Evolutionary conservation across 2,888 invertebrate species (phyloP).

Genomic region (Mythimna albipuncta): DNA sequence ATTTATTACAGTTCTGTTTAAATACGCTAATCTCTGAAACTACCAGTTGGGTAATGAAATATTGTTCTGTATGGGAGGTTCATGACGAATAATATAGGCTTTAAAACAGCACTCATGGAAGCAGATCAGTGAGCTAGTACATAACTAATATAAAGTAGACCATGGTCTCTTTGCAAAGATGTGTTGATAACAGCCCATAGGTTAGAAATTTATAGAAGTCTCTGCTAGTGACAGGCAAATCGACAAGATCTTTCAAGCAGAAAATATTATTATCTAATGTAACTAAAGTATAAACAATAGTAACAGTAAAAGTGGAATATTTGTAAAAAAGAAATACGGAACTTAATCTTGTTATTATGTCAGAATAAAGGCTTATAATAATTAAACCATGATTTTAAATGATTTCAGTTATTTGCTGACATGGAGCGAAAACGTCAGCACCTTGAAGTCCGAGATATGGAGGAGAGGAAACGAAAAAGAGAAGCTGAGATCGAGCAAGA

Average conservation of each 20-base stretch:
- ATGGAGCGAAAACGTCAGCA: slow-evolving; percentile 98
- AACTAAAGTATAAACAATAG: neutral
- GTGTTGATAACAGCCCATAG: too few species aligned
- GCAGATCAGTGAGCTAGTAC: too few species aligned
- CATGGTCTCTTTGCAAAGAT: neutral
- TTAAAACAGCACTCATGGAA: too few species aligned
- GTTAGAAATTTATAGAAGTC: neutral
- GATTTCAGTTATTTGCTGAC: slow-evolving; percentile 94
- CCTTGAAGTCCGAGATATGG: slow-evolving; percentile 96
- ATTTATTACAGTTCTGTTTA: too few species aligned
- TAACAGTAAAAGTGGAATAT: neutral
- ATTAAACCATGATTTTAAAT: neutral
- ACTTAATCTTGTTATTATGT: neutral
- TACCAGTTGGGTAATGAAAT: too few species aligned
- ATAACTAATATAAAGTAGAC: neutral
- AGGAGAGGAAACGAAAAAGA: slow-evolving; percentile 97
- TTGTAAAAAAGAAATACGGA: neutral
- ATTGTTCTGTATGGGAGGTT: too few species aligned
- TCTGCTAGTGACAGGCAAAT: neutral
- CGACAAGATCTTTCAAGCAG: neutral
- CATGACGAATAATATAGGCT: too few species aligned
- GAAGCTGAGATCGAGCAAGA: slow-evolving; percentile 98
- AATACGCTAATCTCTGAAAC: too few species aligned
- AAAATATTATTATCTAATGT: neutral
- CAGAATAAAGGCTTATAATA: neutral